Conservation (phyloP, 1,140 invertebrate species). For the Trissolcus basalis region DNA sequence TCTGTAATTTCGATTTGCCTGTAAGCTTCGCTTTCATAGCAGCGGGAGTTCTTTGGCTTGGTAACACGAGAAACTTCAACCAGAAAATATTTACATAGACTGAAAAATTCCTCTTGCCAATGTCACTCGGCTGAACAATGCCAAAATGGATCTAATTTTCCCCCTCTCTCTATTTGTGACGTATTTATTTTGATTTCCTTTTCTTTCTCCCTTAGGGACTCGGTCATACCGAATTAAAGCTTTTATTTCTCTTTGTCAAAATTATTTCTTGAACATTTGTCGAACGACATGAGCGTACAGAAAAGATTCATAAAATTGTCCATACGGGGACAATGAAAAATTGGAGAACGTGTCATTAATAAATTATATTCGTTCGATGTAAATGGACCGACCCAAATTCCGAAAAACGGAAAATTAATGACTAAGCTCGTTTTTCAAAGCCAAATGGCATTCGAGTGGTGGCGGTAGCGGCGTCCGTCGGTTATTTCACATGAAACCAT, state of each 20-base stretch:
- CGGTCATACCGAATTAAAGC: too few species aligned
- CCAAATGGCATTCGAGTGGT: slow-evolving; percentile 14
- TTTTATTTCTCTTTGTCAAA: too few species aligned
- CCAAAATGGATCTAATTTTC: slow-evolving; percentile 7
- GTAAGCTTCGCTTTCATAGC: slow-evolving; percentile 6
- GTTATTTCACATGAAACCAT: slow-evolving; percentile 15
- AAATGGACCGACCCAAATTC: slow-evolving; percentile 3
- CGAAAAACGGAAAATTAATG: slow-evolving; percentile 41
- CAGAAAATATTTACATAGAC: slow-evolving; percentile 37
- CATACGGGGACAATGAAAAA: too few species aligned
- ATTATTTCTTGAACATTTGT: too few species aligned
- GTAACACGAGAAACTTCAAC: slow-evolving; percentile 38
- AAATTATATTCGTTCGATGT: slow-evolving; percentile 2
- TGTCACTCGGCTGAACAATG: slow-evolving; percentile 10
- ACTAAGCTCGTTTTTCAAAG: slow-evolving; percentile 15
- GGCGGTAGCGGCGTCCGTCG: not conserved
- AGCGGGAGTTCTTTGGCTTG: slow-evolving; percentile 16
- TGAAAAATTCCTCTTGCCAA: slow-evolving; percentile 15
- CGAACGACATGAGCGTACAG: too few species aligned
- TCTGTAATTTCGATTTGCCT: slow-evolving; percentile 22
- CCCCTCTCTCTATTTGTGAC: not conserved
- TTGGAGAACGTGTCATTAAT: not conserved
- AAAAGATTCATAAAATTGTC: too few species aligned
- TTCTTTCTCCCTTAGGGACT: too few species aligned
- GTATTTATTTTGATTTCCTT: not conserved